Base-by-base conservation (phyloP, 2,797 vertebrate species). In the Spondyliosoma cantharus region DNA sequence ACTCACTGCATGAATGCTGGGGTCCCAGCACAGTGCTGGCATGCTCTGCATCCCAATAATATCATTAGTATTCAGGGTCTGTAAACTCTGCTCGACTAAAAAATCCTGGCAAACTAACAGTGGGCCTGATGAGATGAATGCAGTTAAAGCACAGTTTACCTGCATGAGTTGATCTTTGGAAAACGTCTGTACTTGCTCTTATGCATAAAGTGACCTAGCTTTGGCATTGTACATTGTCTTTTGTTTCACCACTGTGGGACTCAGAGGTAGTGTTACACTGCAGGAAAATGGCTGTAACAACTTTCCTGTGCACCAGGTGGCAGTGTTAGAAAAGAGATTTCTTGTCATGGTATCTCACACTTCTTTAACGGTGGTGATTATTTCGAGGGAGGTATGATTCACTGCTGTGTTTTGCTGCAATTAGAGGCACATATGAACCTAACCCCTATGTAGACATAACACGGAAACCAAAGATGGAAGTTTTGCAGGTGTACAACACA, bases 41-140 rank as follows among this genome's bases (percentile, higher is more conserved):
- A 83, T 72, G 89, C 65, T 74, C 75, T 86, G 91, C 90, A 93
- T 93, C 71, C 76, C 85, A 93, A 93, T 89, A 65, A 62, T 56
- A 48, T 46, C 71, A 91, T 94, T 87, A 87, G 83, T 78, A 92
- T 92, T 89, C 90, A 90, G 59, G 62, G 73, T 84, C 77, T 83
- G 89, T 79, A 72, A 85, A 89, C 72, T 78, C 54, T 56, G 59
- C 74, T 71, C 73, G 61, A 79, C 74, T 75, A 43, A 65, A 37
- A 73, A 89, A 82, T 60, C 68, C 68, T 29, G 69, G 61, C 62
- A 72, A 82, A 78, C 69, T 64, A 57, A 78, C 60, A 76, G 9
- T 0, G 25, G 24, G 27, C 11, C 48, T 68, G 37, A 84, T 86
- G 64, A 59, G 32, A 74, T 66, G 17, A 68, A 78, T 74, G 63